These are phyloP conservation scores for Clavelina lepadiformis DNA, from an alignment of 23 tunicate species.

Conservation along the genomic window DNA sequence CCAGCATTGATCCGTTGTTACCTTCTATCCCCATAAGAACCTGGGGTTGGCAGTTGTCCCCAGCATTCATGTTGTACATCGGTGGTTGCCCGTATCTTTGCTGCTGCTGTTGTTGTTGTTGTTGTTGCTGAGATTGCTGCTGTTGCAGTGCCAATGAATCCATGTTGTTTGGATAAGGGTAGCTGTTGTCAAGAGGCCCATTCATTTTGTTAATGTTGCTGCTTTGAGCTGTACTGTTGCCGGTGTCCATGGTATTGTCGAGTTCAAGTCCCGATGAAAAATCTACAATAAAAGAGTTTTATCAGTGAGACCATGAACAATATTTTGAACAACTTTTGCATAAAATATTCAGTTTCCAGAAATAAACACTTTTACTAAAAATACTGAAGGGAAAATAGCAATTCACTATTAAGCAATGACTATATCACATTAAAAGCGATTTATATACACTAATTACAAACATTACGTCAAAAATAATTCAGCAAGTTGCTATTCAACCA, in stretches of 20 bases:
- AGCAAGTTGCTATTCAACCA: not conserved
- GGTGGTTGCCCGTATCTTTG: conserved; percentile 17
- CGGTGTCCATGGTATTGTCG: conserved; percentile 16
- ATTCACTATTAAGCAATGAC: too few species aligned
- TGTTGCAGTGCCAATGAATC: conserved; percentile 3
- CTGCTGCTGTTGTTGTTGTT: conserved; percentile 7
- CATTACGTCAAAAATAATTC: not conserved
- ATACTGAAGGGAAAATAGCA: too few species aligned
- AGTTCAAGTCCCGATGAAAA: not conserved
- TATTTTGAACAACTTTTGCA: too few species aligned
- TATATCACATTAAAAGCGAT: not conserved
- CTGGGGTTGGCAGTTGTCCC: not conserved
- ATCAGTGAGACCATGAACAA: too few species aligned
- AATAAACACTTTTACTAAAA: too few species aligned
- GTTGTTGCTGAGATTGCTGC: conserved; percentile 18
- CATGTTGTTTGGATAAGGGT: too few species aligned
- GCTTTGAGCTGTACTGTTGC: not conserved
- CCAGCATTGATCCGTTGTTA: conserved; percentile 6
- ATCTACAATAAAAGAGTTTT: not conserved
- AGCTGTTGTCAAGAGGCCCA: not conserved
- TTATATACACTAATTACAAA: not conserved
- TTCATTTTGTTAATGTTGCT: not conserved
- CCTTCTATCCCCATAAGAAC: conserved; percentile 8
- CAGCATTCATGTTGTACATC: conserved; percentile 1
- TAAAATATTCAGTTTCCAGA: too few species aligned